Evolutionary conservation across 1,140 invertebrate genomes (phyloP), one percentile per base, ranked within the genome.

Genomic region (Uloborus diversus): DNA sequence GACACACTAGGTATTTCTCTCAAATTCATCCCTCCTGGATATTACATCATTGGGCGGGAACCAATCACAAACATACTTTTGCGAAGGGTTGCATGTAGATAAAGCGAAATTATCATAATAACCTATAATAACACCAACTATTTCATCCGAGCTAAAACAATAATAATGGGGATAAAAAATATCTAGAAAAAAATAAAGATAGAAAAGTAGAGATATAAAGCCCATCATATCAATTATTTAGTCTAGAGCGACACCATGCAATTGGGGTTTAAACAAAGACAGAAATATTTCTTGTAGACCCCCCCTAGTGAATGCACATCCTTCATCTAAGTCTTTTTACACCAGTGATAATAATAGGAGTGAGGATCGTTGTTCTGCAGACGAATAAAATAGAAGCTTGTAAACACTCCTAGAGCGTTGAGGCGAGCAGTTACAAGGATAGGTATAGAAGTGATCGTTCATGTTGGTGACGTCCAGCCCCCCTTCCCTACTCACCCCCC

Each of bases 401-500:
- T 75, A 75, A 64, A 75, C 59, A 75, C 71, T 75, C 59, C 11
- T 37, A 23, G 59, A 64, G 71, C 59, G 57, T 75, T 75, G 71
- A 64, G 59, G 57, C 69, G 69, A 73, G 53, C 49, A 73, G 56
- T 61, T 73, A 73, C 69, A 73, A 61, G 69, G 59, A 47, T 75
- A 64, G 71, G 57, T 75, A 75, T 75, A 64, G 57, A 75, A 75
- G 71, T 75, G 59, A 75, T 75, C 71, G 35, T 75, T 75, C 71
- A 75, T 64, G 57, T 35, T 35, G 33, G 71, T 75, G 71, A 75
- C 71, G 71, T 75, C 42, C 64, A 28, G 33, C 42, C 71, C 71
- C 56, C 61, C 35, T 61, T 37, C 47, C 35, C 37, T 30, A n/a
- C 13, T 32, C 25, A n/a, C 65, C 25, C 42, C 42, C 27, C 65